Evolutionary conservation across 1,140 invertebrate species (phyloP), one percentile per base, ranked within the genome.

Genomic region (Lutraria rhynchaena): DNA sequence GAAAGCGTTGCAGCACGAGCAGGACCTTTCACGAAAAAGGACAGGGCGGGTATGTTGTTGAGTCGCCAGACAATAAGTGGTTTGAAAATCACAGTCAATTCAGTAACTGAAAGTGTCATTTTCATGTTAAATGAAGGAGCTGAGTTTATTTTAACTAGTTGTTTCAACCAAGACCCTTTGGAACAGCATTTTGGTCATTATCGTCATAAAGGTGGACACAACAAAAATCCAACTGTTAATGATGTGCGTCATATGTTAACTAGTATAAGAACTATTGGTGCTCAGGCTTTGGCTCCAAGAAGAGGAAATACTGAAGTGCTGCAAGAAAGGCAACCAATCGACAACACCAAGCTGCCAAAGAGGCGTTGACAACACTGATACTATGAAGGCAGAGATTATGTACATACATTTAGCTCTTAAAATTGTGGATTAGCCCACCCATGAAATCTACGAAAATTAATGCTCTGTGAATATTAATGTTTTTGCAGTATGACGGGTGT

Each of bases 111-210:
- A 7, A n/a, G 58, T 61, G 27, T 61, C 33, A 61, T 15, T 29
- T 61, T 61, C 27, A 31, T 61, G 15, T 61, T 61, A 61, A 55
- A 55, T 22, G 24, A 29, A 61, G 58, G 58, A 29, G 58, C 58
- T 13, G n/a, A 33, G 15, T 61, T 61, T 61, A 61, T 61, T 61
- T 61, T 61, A 29, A 61, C 58, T n/a, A 61, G 58, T 35, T 61
- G 58, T 29, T 61, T 61, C 58, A 61, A 61, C 58, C 58, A 61
- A 61, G 58, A 61, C 27, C 58, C 58, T 61, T 61, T 61, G 27
- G 29, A 61, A 29, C 58, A 61, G 29, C 58, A 61, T 29, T 61
- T 61, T 13, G 58, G 29, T 61, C 58, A 61, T 61, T n/a, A n/a
- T n/a, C n/a, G n/a, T n/a, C n/a, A n/a, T n/a, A n/a, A n/a, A n/a